Conservation (phyloP, 1,140 invertebrate species). For the Propsilocerus akamusi region DNA sequence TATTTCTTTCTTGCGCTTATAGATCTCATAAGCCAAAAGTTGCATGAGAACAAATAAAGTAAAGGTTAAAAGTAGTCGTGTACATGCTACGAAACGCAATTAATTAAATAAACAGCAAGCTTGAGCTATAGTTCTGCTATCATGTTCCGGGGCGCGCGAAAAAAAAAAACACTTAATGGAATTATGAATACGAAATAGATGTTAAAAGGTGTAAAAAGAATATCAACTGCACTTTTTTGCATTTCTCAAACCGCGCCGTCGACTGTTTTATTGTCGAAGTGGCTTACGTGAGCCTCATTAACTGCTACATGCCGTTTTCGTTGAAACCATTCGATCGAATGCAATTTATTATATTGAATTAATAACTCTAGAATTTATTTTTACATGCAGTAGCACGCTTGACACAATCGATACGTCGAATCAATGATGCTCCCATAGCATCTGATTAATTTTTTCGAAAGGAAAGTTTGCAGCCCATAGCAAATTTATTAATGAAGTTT, state of each 20-base stretch:
- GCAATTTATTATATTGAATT: conserved; percentile 1
- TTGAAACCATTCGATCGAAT: not conserved
- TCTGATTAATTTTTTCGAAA: too few species aligned
- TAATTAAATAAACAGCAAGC: conserved; percentile 4
- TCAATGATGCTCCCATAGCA: too few species aligned
- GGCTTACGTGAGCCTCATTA: not conserved
- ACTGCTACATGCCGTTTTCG: not conserved
- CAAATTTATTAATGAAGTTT: too few species aligned
- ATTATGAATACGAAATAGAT: not conserved
- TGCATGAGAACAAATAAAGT: not conserved
- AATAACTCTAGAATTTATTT: not conserved
- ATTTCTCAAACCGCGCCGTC: too few species aligned
- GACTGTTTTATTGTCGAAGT: too few species aligned
- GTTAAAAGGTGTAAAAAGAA: conserved; percentile 2
- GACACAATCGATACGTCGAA: too few species aligned
- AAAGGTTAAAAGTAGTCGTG: not conserved
- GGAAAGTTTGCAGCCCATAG: too few species aligned
- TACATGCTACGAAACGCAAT: conserved; percentile 1
- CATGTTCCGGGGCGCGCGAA: too few species aligned
- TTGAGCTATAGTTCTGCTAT: too few species aligned
- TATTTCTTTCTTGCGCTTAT: too few species aligned
- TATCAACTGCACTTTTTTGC: too few species aligned
- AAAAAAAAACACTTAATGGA: not conserved
- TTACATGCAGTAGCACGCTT: not conserved
- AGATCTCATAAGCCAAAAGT: too few species aligned